phyloP scores from a whole-genome alignment of 2,888 invertebrate species.

The Patella caerulea region DNA sequence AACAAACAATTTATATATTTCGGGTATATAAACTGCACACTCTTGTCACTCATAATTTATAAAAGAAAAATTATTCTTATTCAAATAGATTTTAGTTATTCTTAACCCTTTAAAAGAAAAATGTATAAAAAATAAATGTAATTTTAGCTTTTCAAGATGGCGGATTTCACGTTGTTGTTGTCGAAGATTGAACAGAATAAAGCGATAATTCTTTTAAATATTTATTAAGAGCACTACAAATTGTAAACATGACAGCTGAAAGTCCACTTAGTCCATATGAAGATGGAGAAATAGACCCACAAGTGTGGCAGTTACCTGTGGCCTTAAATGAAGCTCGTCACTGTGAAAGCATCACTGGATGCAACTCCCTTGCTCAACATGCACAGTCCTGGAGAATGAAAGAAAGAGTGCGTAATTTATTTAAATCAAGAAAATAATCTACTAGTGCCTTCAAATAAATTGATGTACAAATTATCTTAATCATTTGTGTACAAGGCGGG shows the following conservation, averaged over 20 bases:
- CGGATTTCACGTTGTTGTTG: conserved; percentile 2
- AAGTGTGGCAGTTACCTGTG: conserved; percentile 74
- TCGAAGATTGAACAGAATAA: background rate
- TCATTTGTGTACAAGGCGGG: too few species aligned
- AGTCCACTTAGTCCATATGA: conserved; percentile 33
- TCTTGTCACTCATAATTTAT: too few species aligned
- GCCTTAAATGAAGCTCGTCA: conserved; percentile 84
- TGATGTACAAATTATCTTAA: too few species aligned
- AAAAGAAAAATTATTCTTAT: too few species aligned
- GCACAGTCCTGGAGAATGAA: conserved; percentile 92
- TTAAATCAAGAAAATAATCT: too few species aligned
- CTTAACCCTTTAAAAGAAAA: too few species aligned
- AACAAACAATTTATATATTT: too few species aligned
- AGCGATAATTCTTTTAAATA: too few species aligned
- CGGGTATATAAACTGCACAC: too few species aligned
- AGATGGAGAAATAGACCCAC: conserved; percentile 49
- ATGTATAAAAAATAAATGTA: too few species aligned
- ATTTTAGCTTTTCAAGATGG: background rate
- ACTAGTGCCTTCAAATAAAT: too few species aligned
- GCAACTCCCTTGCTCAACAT: conserved; percentile 73
- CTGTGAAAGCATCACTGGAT: conserved; percentile 80
- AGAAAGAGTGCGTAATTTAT: conserved; percentile 67
- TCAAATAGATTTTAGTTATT: too few species aligned
- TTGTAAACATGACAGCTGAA: conserved; percentile 6
- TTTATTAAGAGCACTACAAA: background rate